Percentiles rank a stretch among this genome's conserved stretches.
Evolutionary conservation across 2,113 vertebrate genomes (phyloP).

Genomic region (Microcebus murinus): DNA sequence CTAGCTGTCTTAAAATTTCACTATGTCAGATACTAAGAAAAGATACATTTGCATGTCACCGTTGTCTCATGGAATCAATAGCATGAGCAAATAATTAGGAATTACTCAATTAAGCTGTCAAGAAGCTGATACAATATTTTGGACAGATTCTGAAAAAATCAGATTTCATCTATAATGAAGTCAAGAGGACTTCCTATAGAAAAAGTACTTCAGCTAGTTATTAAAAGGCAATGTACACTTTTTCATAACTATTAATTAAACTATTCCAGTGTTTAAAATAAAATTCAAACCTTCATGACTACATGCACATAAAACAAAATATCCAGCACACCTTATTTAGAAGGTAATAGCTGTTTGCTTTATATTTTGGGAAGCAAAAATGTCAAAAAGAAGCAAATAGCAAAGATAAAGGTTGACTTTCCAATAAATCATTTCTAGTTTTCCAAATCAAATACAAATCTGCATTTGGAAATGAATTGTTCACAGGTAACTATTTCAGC

Average conservation of each 20-base stretch:
- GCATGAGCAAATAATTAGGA: background rate
- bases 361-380: background rate
- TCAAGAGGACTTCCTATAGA: background rate
- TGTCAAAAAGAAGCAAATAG: background rate
- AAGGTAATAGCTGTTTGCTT: background rate
- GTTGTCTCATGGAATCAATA: fast-evolving
- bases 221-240: background rate
- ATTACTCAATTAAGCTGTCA: fast-evolving
- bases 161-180: background rate
- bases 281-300: background rate
- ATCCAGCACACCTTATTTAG: background rate
- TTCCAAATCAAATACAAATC: background rate
- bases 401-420: background rate
- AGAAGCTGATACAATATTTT: background rate
- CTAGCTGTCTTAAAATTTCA: slow-evolving; percentile 71
- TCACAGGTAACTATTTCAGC: background rate
- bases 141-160: fast-evolving
- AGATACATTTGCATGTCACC: slow-evolving; percentile 30
- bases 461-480: background rate
- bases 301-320: background rate
- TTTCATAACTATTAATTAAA: background rate
- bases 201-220: background rate
- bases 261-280: background rate
- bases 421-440: background rate
- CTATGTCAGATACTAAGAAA: slow-evolving; percentile 57